Evolutionary conservation across 2,797 vertebrate species (phyloP).

Genomic region (Alosa sapidissima): DNA sequence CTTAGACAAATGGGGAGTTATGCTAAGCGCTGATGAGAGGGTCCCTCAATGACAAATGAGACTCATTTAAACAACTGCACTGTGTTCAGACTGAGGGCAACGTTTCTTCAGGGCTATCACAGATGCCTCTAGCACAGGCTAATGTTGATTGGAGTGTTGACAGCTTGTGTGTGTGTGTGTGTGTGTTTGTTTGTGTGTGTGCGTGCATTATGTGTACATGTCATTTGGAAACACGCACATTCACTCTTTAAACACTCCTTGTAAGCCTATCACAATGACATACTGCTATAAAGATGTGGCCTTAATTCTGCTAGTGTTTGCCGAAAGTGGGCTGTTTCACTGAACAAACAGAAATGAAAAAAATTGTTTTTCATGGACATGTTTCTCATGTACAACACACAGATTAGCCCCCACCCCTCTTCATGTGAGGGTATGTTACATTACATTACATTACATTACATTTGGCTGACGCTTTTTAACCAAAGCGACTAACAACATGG

Average conservation of each 20-base stretch:
- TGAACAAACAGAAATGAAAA: not conserved
- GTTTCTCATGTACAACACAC: not conserved
- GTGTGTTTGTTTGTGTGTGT: not conserved
- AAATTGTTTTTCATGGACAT: not conserved
- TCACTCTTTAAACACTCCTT: not conserved
- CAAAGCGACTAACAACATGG: too few species aligned
- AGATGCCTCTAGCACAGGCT: not conserved
- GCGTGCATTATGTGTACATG: not conserved
- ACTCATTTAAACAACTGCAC: conserved; percentile 1
- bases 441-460: too few species aligned
- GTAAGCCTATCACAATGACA: not conserved
- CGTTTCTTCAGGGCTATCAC: not conserved
- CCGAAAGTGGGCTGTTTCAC: not conserved
- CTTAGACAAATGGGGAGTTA: conserved; percentile 10
- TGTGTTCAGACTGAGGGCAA: not conserved
- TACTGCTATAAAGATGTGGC: not conserved
- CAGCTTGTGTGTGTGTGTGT: not conserved
- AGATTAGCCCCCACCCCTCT: not conserved
- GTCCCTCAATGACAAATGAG: not conserved
- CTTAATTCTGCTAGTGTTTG: not conserved
- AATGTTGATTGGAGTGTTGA: not conserved
- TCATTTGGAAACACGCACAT: not conserved
- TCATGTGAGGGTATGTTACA: too few species aligned
- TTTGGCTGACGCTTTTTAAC: too few species aligned
- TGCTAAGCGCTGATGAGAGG: not conserved